phyloP scores from a whole-genome alignment of 64 coral and sea anemone species.

The Actinia equina region DNA sequence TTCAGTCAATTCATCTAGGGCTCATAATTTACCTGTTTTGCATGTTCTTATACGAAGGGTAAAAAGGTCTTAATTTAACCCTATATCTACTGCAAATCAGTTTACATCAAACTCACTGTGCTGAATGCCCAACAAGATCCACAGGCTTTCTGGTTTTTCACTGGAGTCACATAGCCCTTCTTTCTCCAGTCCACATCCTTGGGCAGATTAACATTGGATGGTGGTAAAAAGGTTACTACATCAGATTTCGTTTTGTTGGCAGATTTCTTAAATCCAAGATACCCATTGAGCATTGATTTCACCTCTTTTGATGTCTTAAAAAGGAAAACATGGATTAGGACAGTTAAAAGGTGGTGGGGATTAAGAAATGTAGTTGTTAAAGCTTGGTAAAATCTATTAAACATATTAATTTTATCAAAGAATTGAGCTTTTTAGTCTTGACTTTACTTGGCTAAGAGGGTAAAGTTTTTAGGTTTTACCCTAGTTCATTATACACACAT shows the following conservation, averaged over 20 bases:
- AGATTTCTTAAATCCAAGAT: slow-evolving; percentile 53
- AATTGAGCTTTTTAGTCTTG: too few relatives aligned
- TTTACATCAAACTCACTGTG: slow-evolving; percentile 37
- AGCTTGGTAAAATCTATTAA: too few relatives aligned
- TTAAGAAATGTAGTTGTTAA: too few relatives aligned
- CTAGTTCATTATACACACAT: too few relatives aligned
- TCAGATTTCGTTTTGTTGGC: neutral
- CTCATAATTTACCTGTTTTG: too few relatives aligned
- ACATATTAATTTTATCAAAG: too few relatives aligned
- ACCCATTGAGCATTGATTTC: slow-evolving; percentile 39
- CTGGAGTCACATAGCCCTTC: slow-evolving; percentile 82
- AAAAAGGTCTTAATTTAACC: too few relatives aligned
- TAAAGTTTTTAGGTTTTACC: too few relatives aligned
- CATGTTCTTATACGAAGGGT: too few relatives aligned
- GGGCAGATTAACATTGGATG: slow-evolving; percentile 59
- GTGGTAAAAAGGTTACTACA: slow-evolving; percentile 53
- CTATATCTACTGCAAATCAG: neutral
- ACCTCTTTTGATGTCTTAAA: slow-evolving; percentile 65
- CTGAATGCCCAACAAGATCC: slow-evolving; percentile 99
- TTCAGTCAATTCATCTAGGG: too few relatives aligned
- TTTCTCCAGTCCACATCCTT: slow-evolving; percentile 78
- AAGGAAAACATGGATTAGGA: neutral
- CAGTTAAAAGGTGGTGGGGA: too few relatives aligned
- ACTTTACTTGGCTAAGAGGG: too few relatives aligned
- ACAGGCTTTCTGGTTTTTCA: slow-evolving; percentile 93